Conservation (phyloP, 1,140 invertebrate genomes). For the Microplitis demolitor region DNA sequence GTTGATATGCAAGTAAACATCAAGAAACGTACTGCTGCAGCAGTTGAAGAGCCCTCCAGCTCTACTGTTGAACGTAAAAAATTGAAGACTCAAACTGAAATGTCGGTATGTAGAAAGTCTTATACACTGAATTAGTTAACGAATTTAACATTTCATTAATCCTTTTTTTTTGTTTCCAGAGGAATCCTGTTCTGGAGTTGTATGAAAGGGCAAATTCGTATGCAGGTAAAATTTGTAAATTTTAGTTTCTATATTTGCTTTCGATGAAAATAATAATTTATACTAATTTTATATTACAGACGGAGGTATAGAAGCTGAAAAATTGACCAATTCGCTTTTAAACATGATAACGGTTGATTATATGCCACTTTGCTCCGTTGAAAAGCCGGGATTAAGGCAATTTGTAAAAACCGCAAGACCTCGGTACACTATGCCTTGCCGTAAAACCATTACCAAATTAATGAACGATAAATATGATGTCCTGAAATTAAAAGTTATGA, state of each 20-base stretch:
- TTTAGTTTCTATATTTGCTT: background rate
- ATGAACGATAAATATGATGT: conserved; percentile 28
- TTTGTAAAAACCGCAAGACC: conserved; percentile 39
- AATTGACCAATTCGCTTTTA: conserved; percentile 37
- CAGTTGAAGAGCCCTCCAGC: background rate
- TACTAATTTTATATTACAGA: conserved; percentile 18
- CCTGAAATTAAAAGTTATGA: conserved; percentile 24
- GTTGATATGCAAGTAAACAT: background rate
- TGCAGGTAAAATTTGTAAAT: background rate
- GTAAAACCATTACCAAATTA: conserved; percentile 37
- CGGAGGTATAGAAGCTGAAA: conserved; percentile 28
- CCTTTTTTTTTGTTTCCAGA: background rate
- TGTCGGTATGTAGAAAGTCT: background rate
- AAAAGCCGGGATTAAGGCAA: conserved; percentile 43
- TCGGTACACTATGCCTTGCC: conserved; percentile 40
- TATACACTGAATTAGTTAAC: background rate
- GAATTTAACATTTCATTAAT: background rate
- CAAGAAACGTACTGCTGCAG: background rate
- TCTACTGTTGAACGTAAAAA: background rate
- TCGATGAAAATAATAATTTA: background rate
- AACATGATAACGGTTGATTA: conserved; percentile 47
- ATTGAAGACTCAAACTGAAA: background rate
- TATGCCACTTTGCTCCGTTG: conserved; percentile 39
- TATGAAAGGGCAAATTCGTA: background rate
- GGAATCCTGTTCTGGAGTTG: background rate